phyloP scores from a whole-genome alignment of 2,888 invertebrate species.

The Volucella bombylans region DNA sequence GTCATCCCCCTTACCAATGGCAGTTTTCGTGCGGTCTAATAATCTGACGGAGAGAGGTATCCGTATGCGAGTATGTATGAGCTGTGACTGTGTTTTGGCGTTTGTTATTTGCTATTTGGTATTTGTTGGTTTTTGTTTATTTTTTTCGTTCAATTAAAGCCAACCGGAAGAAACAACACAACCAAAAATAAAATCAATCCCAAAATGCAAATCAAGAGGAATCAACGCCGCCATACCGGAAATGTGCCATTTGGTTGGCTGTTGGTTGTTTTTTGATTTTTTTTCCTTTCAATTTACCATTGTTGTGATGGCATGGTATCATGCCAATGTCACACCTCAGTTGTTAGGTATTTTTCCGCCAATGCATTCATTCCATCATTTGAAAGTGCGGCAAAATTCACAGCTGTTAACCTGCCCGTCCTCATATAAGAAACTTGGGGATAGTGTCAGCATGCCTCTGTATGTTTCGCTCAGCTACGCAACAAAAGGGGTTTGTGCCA shows the following conservation, averaged over 20 bases:
- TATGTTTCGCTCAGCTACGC: neutral
- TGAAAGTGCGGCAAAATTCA: slow-evolving; percentile 53
- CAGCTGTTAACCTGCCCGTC: slow-evolving; percentile 46
- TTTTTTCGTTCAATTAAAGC: slow-evolving; percentile 38
- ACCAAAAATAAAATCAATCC: slow-evolving; percentile 48
- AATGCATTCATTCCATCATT: slow-evolving; percentile 56
- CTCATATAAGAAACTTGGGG: slow-evolving; percentile 12
- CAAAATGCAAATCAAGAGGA: slow-evolving; percentile 66
- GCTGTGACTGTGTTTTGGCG: neutral
- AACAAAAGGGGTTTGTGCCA: neutral
- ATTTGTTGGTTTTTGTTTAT: no score
- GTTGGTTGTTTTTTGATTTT: slow-evolving; percentile 27
- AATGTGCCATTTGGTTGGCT: slow-evolving; percentile 65
- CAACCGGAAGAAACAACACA: slow-evolving; percentile 20
- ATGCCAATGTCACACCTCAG: slow-evolving; percentile 63
- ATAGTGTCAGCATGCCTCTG: slow-evolving; percentile 36
- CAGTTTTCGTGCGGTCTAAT: slow-evolving; percentile 31
- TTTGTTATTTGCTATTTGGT: neutral
- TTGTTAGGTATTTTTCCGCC: slow-evolving; percentile 69
- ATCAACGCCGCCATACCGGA: slow-evolving; percentile 61
- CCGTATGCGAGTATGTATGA: slow-evolving; percentile 35
- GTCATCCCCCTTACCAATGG: neutral
- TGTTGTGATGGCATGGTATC: slow-evolving; percentile 28
- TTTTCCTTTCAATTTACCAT: slow-evolving; percentile 11
- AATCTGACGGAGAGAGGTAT: slow-evolving; percentile 14